Base-by-base conservation (phyloP, 2,888 invertebrate species). In the Drosophila robusta region DNA sequence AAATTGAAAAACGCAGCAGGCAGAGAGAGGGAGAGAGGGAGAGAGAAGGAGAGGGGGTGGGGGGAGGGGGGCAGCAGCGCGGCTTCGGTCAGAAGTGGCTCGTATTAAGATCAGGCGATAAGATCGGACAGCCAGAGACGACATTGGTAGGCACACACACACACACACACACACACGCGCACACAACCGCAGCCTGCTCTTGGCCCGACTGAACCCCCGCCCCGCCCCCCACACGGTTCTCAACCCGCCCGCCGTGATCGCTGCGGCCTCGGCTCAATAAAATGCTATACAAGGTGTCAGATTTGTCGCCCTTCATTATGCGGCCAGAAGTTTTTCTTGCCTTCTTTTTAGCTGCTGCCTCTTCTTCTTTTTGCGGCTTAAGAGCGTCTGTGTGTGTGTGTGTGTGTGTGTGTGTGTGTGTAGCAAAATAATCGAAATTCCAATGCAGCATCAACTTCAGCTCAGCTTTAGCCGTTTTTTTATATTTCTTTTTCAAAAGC, bases 281-380 rank as follows among this genome's bases (percentile, higher is more conserved):
- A 89, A 89, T 90, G 90, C 90, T 89, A 90, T 90, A 90, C 90
- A 91, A 91, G 91, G 91, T 91, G 91, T 91, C 91, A 91, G 91
- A 91, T 91, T 91, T 91, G 91, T 91, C 91, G 91, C 91, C 91
- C 91, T 90, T 91, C 91, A 91, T 91, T 91, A 91, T 90, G 89
- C 87, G 88, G 75, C 77, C 69, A 75, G 69, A 75, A 75, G 78
- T 63, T 54, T 60, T n/a, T 56, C 41, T 45, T 56, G 18, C n/a
- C 38, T n/a, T 41, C 45, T 42, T 54, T 56, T 38, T 24, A 50
- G 39, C 39, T 12, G 39, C 16, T 55, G 14, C 24, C 45, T 38
- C 39, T 60, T 55, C 32, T 29, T 67, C 38, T 39, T 75, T 80
- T 76, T 76, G 88, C 88, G 86, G 85, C 82, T 87, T 87, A 85